These are phyloP conservation scores for Lagodon rhomboides DNA, from an alignment of 2,797 vertebrate genomes.

Conservation along the genomic window DNA sequence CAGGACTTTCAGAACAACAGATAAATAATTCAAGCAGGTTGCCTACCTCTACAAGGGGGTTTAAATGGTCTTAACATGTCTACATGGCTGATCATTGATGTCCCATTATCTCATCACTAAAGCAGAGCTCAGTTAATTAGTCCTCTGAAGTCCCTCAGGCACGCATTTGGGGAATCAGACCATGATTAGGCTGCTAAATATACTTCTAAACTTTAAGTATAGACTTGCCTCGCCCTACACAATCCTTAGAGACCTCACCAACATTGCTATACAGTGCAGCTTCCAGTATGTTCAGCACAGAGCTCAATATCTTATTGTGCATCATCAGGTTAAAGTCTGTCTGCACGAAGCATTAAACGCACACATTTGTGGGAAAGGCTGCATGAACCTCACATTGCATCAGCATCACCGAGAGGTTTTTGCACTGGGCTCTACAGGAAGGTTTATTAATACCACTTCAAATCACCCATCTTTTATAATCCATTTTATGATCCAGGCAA, in stretches of 20 bases:
- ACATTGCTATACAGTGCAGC: neutral
- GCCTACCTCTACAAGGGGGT: neutral
- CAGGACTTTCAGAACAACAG: neutral
- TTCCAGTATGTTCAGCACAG: neutral
- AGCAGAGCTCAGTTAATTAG: conserved; percentile 22
- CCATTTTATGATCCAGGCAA: neutral
- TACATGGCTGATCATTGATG: neutral
- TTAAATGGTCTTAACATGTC: conserved; percentile 4
- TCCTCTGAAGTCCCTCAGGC: neutral
- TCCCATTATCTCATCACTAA: conserved; percentile 24
- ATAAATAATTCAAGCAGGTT: conserved; percentile 42
- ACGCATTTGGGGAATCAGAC: conserved; percentile 6
- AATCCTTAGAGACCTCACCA: neutral
- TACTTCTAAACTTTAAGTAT: conserved; percentile 19
- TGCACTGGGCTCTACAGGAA: neutral
- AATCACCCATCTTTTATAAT: neutral
- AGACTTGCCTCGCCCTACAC: neutral
- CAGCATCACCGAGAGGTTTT: neutral
- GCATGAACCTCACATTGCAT: neutral
- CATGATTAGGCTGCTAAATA: conserved; percentile 16
- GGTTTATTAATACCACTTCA: conserved; percentile 10
- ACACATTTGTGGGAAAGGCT: neutral
- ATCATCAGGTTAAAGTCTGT: conserved; percentile 2
- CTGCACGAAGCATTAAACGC: conserved; percentile 2
- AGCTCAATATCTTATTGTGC: neutral